Evolutionary conservation across 2,797 vertebrate genomes (phyloP).

Genomic region (Mormyrus proboscirostris): DNA sequence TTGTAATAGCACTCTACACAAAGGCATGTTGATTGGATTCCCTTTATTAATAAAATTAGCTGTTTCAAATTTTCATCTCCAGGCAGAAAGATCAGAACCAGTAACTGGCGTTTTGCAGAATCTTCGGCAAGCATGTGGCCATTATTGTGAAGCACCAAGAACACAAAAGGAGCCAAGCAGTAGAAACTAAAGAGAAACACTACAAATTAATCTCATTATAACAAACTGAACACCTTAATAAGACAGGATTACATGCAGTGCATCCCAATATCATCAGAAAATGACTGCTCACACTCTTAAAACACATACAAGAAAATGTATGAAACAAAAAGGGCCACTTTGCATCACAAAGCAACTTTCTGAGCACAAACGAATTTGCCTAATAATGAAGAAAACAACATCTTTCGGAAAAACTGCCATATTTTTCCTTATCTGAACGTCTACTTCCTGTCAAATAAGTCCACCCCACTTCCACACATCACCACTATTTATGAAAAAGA

Average conservation of each 20-base stretch:
- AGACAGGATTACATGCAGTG: not conserved
- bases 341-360: not conserved
- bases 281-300: not conserved
- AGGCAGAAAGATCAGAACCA: not conserved
- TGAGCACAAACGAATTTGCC: not conserved
- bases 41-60: not conserved
- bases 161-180: not conserved
- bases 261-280: not conserved
- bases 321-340: not conserved
- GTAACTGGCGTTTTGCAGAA: not conserved
- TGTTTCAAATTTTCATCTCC: not conserved
- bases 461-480: not conserved
- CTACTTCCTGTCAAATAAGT: not conserved
- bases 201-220: not conserved
- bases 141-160: not conserved
- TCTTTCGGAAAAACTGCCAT: not conserved
- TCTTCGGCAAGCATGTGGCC: not conserved
- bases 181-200: not conserved
- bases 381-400: not conserved
- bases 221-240: not conserved
- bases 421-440: not conserved
- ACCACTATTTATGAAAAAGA: not conserved
- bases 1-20: not conserved
- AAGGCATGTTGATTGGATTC: not conserved
- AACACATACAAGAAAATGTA: not conserved